phyloP scores from a whole-genome alignment of 2,888 invertebrate species.

The Meghimatium bilineatum region DNA sequence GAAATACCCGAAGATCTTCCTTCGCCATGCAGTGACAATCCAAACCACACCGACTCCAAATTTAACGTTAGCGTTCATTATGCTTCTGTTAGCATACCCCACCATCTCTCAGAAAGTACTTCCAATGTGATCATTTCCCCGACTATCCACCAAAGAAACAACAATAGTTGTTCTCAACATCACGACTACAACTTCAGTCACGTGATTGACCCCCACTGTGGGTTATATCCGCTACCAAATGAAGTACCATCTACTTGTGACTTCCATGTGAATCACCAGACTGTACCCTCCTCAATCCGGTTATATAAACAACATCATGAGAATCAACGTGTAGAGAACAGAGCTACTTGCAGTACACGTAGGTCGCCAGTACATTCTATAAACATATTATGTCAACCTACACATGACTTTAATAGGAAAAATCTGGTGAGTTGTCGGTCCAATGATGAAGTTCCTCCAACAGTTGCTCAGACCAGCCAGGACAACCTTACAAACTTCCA shows the following conservation, averaged over 20 bases:
- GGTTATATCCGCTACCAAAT: not conserved
- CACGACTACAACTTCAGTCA: slow-evolving; percentile 33
- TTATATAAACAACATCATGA: not conserved
- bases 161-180: slow-evolving; percentile 31
- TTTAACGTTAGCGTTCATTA: slow-evolving; percentile 71
- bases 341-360: not conserved
- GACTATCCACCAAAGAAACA: slow-evolving; percentile 34
- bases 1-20: slow-evolving; percentile 13
- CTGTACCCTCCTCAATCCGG: not conserved
- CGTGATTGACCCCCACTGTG: not conserved
- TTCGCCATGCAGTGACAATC: slow-evolving; percentile 53
- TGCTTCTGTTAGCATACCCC: slow-evolving; percentile 49
- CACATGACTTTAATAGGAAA: slow-evolving; percentile 68
- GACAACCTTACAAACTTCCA: slow-evolving; percentile 55
- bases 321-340: not conserved
- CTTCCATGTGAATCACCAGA: not conserved
- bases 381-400: slow-evolving; percentile 40
- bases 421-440: slow-evolving; percentile 72
- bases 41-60: slow-evolving; percentile 64
- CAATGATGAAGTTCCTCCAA: slow-evolving; percentile 8
- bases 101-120: slow-evolving; percentile 32
- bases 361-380: slow-evolving; percentile 30
- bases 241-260: not conserved
- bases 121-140: slow-evolving; percentile 30
- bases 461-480: slow-evolving; percentile 1